Percentiles rank a stretch among this genome's conserved stretches.
These are phyloP conservation scores for Cybosia mesomella DNA, from an alignment of 2,888 invertebrate genomes.

Conservation along the genomic window DNA sequence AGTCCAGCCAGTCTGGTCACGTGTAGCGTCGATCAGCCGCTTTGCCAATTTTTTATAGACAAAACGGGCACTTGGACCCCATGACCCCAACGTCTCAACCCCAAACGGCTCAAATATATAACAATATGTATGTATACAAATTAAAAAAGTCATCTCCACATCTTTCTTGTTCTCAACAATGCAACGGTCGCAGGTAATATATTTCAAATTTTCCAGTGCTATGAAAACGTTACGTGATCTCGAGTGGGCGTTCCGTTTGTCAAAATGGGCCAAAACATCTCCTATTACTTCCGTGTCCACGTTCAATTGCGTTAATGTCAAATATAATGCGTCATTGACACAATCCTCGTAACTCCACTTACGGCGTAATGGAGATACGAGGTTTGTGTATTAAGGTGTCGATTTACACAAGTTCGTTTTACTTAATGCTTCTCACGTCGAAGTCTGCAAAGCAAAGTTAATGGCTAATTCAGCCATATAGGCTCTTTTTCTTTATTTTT, in stretches of 20 bases:
- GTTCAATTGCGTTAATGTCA: slow-evolving; percentile 40
- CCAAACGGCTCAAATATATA: too few relatives aligned
- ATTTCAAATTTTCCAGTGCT: slow-evolving; percentile 75
- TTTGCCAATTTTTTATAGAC: too few relatives aligned
- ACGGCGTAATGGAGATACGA: not conserved
- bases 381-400: not conserved
- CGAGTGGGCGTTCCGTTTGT: slow-evolving; percentile 59
- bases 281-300: slow-evolving; percentile 59
- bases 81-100: too few relatives aligned
- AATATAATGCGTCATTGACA: slow-evolving; percentile 47
- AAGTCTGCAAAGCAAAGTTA: too few relatives aligned
- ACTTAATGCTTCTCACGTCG: too few relatives aligned
- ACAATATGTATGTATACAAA: not conserved
- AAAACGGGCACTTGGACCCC: too few relatives aligned
- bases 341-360: not conserved
- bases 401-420: not conserved
- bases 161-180: slow-evolving; percentile 61
- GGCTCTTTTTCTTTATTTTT: too few relatives aligned
- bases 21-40: too few relatives aligned
- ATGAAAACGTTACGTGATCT: slow-evolving; percentile 80
- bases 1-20: too few relatives aligned
- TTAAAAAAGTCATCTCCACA: slow-evolving; percentile 44
- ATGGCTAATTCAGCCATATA: too few relatives aligned
- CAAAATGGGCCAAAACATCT: slow-evolving; percentile 62
- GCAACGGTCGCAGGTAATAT: slow-evolving; percentile 69